Percentiles rank a stretch among this genome's conserved stretches.
These are phyloP conservation scores for Brachyrhaphis roseni DNA, from an alignment of 2,797 vertebrate species.

Conservation along the genomic window DNA sequence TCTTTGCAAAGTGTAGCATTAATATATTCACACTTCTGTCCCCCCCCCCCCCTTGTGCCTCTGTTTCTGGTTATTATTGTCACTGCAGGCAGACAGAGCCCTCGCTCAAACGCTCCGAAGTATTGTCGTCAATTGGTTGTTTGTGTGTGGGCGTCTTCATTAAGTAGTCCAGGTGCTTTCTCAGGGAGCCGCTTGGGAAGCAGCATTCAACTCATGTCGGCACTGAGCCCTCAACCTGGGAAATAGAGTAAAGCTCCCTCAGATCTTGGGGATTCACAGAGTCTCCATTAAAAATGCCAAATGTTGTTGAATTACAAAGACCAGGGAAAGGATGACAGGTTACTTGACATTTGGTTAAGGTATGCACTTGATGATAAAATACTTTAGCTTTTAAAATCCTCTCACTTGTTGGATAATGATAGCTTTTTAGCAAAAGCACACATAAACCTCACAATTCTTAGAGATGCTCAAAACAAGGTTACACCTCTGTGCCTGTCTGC, in stretches of 20 bases:
- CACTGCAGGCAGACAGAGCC: constrained; percentile 52
- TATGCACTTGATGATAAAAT: constrained; percentile 48
- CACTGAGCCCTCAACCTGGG: constrained; percentile 55
- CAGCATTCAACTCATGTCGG: constrained; percentile 56
- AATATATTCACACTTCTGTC: constrained; percentile 74
- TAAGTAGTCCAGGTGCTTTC: constrained; percentile 69
- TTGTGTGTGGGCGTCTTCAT: constrained; percentile 63
- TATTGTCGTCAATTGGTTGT: constrained; percentile 73
- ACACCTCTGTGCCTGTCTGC: constrained; percentile 60
- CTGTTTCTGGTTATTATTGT: constrained; percentile 52
- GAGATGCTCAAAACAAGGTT: constrained; percentile 44
- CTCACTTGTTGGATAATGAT: constrained; percentile 51
- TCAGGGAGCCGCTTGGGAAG: constrained; percentile 60
- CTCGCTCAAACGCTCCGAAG: constrained; percentile 44
- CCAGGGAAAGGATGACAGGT: constrained; percentile 20
- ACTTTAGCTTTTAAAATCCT: constrained; percentile 59
- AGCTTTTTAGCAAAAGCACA: constrained; percentile 49
- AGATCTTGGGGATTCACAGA: constrained; percentile 61
- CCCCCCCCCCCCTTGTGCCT: constrained; percentile 27
- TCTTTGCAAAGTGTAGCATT: constrained; percentile 66
- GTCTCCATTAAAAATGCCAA: constrained; percentile 71
- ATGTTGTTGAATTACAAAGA: constrained; percentile 52
- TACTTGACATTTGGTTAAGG: constrained; percentile 69
- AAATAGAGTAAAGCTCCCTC: constrained; percentile 61
- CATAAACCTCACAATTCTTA: constrained; percentile 44